These are phyloP conservation scores for Phalacrocorax carbo DNA, from an alignment of 2,113 vertebrate genomes.

Conservation along the genomic window DNA sequence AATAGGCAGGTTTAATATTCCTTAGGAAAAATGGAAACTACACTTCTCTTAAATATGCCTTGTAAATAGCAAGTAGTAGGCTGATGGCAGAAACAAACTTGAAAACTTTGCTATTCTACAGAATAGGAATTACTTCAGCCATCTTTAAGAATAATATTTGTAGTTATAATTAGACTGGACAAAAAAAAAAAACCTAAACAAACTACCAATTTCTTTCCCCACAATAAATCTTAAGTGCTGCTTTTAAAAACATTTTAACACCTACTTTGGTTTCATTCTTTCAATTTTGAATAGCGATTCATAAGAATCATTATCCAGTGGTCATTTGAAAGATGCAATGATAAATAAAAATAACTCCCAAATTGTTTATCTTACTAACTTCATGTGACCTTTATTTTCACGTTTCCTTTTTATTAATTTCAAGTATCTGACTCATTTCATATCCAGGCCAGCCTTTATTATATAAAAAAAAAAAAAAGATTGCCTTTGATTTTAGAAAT, in stretches of 20 bases:
- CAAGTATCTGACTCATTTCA: neutral
- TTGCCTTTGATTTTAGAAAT: neutral
- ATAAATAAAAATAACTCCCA: slow-evolving; percentile 54
- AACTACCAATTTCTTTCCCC: neutral
- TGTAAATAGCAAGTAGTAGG: slow-evolving; percentile 38
- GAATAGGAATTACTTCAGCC: neutral
- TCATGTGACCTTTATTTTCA: slow-evolving; percentile 14
- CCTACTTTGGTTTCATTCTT: neutral
- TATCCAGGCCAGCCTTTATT: neutral
- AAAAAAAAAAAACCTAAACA: neutral
- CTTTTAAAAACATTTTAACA: slow-evolving; percentile 9
- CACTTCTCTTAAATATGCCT: neutral
- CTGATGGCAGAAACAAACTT: slow-evolving; percentile 20
- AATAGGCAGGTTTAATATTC: slow-evolving; percentile 11
- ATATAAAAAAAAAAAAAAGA: neutral
- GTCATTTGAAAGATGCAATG: slow-evolving; percentile 17
- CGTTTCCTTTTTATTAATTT: neutral
- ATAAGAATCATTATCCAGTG: slow-evolving; percentile 12
- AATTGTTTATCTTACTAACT: neutral
- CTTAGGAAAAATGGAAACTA: slow-evolving; percentile 3
- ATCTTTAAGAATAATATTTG: slow-evolving; percentile 24
- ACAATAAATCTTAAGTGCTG: neutral
- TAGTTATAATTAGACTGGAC: slow-evolving; percentile 17
- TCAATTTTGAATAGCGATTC: slow-evolving; percentile 44
- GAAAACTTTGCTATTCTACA: neutral